Percentiles rank a stretch among this genome's conserved stretches.
phyloP scores from a whole-genome alignment of 2,797 vertebrate species.

The Hippopotamyrus pictus region DNA sequence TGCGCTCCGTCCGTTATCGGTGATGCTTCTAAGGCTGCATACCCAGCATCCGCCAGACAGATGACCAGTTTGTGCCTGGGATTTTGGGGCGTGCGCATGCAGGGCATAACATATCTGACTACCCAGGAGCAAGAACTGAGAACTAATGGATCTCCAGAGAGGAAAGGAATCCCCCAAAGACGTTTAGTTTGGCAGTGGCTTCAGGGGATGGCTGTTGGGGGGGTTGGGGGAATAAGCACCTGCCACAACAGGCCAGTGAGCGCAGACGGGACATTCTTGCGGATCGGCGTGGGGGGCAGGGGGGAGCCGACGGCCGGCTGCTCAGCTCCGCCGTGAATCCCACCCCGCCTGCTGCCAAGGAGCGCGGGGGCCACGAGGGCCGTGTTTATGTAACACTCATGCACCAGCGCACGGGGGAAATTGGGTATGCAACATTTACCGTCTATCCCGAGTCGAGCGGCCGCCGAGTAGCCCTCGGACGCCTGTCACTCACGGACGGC shows the following conservation, averaged over 20 bases:
- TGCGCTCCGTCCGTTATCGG: background rate
- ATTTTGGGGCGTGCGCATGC: background rate
- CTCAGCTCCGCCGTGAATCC: constrained; percentile 65
- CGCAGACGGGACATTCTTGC: constrained; percentile 65
- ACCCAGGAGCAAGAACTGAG: background rate
- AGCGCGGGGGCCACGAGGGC: constrained; percentile 57
- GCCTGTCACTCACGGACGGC: constrained; percentile 48
- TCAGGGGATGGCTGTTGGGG: background rate
- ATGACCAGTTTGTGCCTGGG: background rate
- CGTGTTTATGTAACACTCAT: constrained; percentile 68
- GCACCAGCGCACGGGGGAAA: constrained; percentile 63
- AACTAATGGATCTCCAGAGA: background rate
- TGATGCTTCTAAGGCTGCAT: background rate
- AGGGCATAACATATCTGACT: no score
- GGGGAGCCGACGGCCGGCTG: constrained; percentile 57
- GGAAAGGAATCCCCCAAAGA: background rate
- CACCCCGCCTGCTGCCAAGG: constrained; percentile 58
- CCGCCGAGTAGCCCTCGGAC: constrained; percentile 54
- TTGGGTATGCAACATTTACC: constrained; percentile 68
- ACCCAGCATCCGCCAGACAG: background rate
- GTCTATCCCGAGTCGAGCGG: constrained; percentile 68
- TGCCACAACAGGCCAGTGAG: constrained; percentile 58
- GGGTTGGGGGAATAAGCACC: constrained; percentile 48
- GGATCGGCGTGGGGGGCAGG: constrained; percentile 54
- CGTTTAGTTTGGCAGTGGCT: background rate